These are phyloP conservation scores for Cosmopolites sordidus DNA, from an alignment of 2,888 invertebrate species.

Conservation along the genomic window DNA sequence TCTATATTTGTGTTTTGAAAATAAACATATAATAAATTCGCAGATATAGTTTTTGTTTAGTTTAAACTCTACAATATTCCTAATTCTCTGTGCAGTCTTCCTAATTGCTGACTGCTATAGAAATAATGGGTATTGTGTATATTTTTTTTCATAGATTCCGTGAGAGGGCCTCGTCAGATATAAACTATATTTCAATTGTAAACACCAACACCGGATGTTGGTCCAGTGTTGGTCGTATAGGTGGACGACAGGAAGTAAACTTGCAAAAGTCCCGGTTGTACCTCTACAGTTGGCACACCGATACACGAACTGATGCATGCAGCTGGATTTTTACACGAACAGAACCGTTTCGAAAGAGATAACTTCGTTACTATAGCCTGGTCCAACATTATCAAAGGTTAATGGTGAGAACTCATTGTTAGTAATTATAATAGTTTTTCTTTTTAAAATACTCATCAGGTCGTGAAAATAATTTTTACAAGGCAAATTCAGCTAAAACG, in stretches of 20 bases:
- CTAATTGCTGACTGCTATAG: background rate
- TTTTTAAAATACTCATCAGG: too few species aligned
- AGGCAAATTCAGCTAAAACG: constrained; percentile 54
- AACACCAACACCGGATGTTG: constrained; percentile 73
- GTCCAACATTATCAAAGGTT: constrained; percentile 64
- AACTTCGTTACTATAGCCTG: constrained; percentile 60
- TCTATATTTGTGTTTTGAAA: too few species aligned
- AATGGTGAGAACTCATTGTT: too few species aligned
- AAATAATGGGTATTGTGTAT: background rate
- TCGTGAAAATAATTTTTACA: constrained; percentile 66
- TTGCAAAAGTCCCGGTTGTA: constrained; percentile 71
- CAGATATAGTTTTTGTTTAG: background rate
- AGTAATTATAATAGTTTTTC: too few species aligned
- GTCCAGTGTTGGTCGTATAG: constrained; percentile 73
- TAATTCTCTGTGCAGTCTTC: too few species aligned
- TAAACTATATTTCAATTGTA: constrained; percentile 66
- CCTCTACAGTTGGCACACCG: constrained; percentile 67
- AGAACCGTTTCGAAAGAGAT: constrained; percentile 73
- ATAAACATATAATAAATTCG: too few species aligned
- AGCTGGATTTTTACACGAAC: constrained; percentile 76
- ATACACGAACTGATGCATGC: constrained; percentile 79
- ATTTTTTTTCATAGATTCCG: constrained; percentile 18
- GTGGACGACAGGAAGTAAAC: constrained; percentile 56
- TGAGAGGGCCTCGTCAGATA: constrained; percentile 53
- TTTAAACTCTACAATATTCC: too few species aligned